Percentiles rank a stretch among this genome's conserved stretches.
phyloP scores from a whole-genome alignment of 2,888 invertebrate genomes.

The Stegophylla sp. region DNA sequence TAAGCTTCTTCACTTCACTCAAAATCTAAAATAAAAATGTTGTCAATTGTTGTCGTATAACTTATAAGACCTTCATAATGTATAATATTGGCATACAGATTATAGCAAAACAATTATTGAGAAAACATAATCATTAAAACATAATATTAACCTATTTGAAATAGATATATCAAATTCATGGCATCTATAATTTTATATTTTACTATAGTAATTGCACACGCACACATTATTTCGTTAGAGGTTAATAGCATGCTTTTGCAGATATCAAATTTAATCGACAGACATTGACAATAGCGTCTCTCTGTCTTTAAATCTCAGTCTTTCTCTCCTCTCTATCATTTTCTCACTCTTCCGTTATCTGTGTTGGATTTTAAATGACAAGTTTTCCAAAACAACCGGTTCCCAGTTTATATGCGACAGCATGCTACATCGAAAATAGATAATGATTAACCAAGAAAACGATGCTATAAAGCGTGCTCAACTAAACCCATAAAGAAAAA shows the following conservation, averaged over 20 bases:
- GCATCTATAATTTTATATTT: background rate
- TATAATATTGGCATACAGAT: no score
- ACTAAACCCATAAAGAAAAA: slow-evolving; percentile 43
- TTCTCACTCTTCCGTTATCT: no score
- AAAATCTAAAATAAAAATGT: no score
- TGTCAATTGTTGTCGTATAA: no score
- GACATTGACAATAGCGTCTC: slow-evolving; percentile 14
- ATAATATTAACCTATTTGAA: background rate
- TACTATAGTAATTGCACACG: background rate
- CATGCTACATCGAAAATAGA: slow-evolving; percentile 43
- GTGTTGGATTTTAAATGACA: slow-evolving; percentile 42
- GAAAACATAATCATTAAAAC: background rate
- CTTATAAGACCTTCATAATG: no score
- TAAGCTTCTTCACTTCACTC: no score
- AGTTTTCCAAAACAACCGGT: slow-evolving; percentile 58
- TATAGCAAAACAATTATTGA: no score
- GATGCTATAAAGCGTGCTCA: slow-evolving; percentile 32
- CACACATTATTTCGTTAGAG: background rate
- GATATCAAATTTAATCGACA: slow-evolving; percentile 42
- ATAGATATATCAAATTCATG: background rate
- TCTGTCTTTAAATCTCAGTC: slow-evolving; percentile 15
- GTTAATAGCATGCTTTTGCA: slow-evolving; percentile 5
- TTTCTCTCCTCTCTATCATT: no score
- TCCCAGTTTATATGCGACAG: slow-evolving; percentile 23
- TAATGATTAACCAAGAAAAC: slow-evolving; percentile 51